phyloP scores from a whole-genome alignment of 2,888 invertebrate species.

The Hybos culiciformis region DNA sequence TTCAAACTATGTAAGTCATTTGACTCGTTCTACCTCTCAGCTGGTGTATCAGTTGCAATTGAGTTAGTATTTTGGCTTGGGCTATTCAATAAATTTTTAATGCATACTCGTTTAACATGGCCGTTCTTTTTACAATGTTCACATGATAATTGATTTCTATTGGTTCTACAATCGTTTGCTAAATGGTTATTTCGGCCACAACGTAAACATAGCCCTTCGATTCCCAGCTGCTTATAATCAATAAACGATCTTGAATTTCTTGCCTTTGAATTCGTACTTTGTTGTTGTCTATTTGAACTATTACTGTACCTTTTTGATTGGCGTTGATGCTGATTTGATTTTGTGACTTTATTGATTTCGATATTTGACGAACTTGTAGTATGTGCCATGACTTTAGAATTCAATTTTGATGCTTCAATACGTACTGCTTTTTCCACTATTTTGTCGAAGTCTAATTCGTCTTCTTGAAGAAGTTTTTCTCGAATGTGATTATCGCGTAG shows the following conservation, averaged over 20 bases:
- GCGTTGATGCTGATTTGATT: no score
- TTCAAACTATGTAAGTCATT: constrained; percentile 7
- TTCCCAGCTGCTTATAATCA: constrained; percentile 5
- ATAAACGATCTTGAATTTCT: constrained; percentile 1
- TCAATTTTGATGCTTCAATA: constrained; percentile 9
- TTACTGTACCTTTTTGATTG: no score
- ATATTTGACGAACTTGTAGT: neutral
- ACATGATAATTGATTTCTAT: constrained; percentile 8
- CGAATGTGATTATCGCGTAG: constrained; percentile 8
- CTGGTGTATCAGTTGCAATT: no score
- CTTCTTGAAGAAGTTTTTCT: constrained; percentile 9
- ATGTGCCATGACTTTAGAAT: constrained; percentile 6
- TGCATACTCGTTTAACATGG: no score
- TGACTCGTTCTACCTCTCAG: neutral
- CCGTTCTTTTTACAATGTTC: no score
- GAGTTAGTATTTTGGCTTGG: neutral
- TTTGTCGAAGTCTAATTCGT: constrained; percentile 6
- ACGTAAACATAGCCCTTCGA: constrained; percentile 6
- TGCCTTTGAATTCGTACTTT: neutral
- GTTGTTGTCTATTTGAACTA: no score
- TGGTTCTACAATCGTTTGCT: constrained; percentile 3
- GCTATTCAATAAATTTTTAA: no score
- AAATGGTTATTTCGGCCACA: constrained; percentile 8
- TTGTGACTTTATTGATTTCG: no score
- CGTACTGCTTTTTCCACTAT: constrained; percentile 1